Conservation (phyloP, 2,797 vertebrate genomes). For the Gymnothorax javanicus region DNA sequence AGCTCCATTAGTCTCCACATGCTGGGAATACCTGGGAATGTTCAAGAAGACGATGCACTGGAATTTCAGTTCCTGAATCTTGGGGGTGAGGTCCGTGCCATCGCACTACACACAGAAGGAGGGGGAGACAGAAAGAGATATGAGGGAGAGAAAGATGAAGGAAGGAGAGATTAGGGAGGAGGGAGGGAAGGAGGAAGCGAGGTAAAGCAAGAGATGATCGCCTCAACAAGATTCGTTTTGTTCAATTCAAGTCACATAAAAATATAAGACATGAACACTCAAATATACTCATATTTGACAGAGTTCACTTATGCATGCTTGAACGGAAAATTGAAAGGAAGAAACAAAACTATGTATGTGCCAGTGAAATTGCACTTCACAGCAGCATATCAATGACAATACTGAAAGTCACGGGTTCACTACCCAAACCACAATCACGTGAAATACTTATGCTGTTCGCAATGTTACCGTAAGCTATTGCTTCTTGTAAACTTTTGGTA, state of each 20-base stretch:
- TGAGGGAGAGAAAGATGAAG: slow-evolving; percentile 19
- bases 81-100: slow-evolving; percentile 93
- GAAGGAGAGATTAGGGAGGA: slow-evolving; percentile 12
- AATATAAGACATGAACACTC: background rate
- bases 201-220: background rate
- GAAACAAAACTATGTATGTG: background rate
- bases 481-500: background rate
- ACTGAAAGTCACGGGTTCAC: background rate
- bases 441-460: background rate
- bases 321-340: background rate
- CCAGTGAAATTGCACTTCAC: background rate
- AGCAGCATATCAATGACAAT: background rate
- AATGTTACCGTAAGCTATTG: background rate
- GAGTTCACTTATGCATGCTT: background rate
- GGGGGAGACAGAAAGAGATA: background rate
- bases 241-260: background rate
- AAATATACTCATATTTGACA: background rate
- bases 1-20: background rate
- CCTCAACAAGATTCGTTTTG: background rate
- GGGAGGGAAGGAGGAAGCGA: background rate
- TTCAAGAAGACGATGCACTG: slow-evolving; percentile 99
- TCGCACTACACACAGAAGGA: slow-evolving; percentile 80
- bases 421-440: background rate
- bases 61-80: slow-evolving; percentile 99
- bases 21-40: slow-evolving; percentile 86